Percentiles rank a stretch among this genome's conserved stretches.
phyloP scores from a whole-genome alignment of 1,140 invertebrate genomes.

The Dysdera silvatica region DNA sequence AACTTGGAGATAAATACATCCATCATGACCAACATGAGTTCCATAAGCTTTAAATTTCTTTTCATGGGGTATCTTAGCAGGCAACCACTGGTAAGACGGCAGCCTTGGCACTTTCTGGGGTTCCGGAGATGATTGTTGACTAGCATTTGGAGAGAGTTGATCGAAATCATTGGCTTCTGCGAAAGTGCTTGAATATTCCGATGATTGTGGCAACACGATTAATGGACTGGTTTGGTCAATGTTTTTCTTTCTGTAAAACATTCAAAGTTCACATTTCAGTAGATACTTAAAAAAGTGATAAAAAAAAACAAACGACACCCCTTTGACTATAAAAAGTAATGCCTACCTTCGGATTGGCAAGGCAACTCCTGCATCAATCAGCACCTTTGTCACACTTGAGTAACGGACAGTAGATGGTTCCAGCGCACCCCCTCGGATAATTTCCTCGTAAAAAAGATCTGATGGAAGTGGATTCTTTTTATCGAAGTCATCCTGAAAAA shows the following conservation, averaged over 20 bases:
- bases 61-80: slow-evolving; percentile 8
- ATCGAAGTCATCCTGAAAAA: slow-evolving; percentile 8
- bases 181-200: neutral
- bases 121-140: neutral
- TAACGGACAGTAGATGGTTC: slow-evolving; percentile 16
- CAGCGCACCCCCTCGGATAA: slow-evolving; percentile 19
- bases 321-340: neutral
- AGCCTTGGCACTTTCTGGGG: neutral
- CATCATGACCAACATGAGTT: slow-evolving; percentile 22
- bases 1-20: slow-evolving; percentile 9
- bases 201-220: neutral
- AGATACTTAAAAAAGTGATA: neutral
- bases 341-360: slow-evolving; percentile 8
- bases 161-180: neutral
- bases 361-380: slow-evolving; percentile 10
- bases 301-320: neutral
- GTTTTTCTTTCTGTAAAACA: neutral
- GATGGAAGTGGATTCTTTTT: neutral
- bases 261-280: neutral
- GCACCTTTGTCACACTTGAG: slow-evolving; percentile 1
- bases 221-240: neutral
- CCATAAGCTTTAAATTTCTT: neutral
- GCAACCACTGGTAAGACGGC: slow-evolving; percentile 17
- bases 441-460: slow-evolving; percentile 16
- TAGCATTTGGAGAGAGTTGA: neutral